A percentile compares a stretch with the other conserved stretches of the same genome.
Conservation (phyloP, 1,140 invertebrate species). For the Pomacea maculata region DNA sequence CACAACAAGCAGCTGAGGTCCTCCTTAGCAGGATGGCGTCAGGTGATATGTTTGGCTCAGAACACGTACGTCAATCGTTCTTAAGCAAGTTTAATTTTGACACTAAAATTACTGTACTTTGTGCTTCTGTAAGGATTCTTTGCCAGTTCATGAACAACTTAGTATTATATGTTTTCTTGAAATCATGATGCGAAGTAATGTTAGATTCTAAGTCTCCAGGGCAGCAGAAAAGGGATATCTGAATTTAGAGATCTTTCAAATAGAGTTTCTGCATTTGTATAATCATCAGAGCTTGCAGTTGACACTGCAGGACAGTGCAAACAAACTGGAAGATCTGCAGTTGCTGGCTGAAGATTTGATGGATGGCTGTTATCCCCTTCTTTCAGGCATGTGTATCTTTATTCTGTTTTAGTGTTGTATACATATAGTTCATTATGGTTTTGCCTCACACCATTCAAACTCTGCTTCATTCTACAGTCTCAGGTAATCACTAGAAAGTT, state of each 20-base stretch:
- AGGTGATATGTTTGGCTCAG: background rate
- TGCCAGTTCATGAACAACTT: background rate
- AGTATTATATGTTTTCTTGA: background rate
- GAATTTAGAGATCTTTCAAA: background rate
- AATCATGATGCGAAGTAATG: background rate
- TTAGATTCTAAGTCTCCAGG: background rate
- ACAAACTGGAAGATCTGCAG: background rate
- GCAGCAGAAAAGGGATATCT: background rate
- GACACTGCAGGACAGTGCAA: background rate
- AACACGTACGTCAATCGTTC: background rate
- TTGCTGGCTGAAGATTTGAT: background rate
- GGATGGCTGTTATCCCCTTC: slow-evolving; percentile 17
- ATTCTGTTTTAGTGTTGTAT: background rate
- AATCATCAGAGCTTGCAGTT: background rate
- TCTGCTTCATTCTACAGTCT: too few relatives aligned
- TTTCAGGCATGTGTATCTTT: background rate
- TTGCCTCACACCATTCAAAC: too few relatives aligned
- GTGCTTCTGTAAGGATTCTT: background rate
- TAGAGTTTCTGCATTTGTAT: background rate
- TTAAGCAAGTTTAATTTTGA: background rate
- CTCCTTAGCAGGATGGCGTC: background rate
- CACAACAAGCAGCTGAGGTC: background rate
- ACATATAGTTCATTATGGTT: too few relatives aligned
- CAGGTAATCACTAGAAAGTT: too few relatives aligned
- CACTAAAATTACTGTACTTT: background rate